A percentile compares a stretch with the other conserved stretches of the same genome.
These are phyloP conservation scores for Pyrrhia umbra DNA, from an alignment of 2,888 invertebrate genomes.

Conservation along the genomic window DNA sequence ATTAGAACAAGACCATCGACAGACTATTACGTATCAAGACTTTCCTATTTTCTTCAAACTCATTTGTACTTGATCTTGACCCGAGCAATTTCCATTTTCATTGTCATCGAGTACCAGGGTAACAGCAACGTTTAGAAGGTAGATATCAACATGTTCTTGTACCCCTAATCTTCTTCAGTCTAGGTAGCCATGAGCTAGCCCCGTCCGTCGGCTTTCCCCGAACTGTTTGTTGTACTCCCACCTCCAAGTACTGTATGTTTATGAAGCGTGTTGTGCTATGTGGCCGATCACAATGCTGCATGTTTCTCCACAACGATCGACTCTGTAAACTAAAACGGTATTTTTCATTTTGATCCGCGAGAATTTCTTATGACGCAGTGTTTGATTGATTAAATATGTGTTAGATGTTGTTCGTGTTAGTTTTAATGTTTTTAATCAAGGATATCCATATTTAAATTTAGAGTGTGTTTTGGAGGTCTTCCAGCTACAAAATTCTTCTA, in stretches of 20 bases:
- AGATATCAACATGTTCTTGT: neutral
- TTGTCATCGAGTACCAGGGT: neutral
- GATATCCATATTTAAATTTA: too few relatives aligned
- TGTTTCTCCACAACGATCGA: constrained; percentile 56
- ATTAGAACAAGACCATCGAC: too few relatives aligned
- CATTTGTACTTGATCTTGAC: too few relatives aligned
- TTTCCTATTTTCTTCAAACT: too few relatives aligned
- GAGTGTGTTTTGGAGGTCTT: too few relatives aligned
- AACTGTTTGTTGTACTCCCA: constrained; percentile 70
- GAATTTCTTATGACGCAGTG: constrained; percentile 59
- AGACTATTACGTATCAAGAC: too few relatives aligned
- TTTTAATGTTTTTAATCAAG: too few relatives aligned
- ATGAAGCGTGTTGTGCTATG: constrained; percentile 59
- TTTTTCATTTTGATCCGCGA: constrained; percentile 63
- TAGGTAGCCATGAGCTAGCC: constrained; percentile 43
- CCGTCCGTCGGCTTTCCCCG: constrained; percentile 67
- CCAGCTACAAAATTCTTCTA: too few relatives aligned
- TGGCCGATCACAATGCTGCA: constrained; percentile 59
- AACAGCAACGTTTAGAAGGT: neutral
- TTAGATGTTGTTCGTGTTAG: constrained; percentile 34
- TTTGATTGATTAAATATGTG: constrained; percentile 33
- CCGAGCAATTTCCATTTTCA: too few relatives aligned
- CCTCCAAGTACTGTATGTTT: constrained; percentile 68
- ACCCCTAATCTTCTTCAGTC: constrained; percentile 5
- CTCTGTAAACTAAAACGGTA: constrained; percentile 65